Percentiles rank a stretch among this genome's conserved stretches.
phyloP scores from a whole-genome alignment of 2,888 invertebrate genomes.

The Drosophila parthenogenetica region DNA sequence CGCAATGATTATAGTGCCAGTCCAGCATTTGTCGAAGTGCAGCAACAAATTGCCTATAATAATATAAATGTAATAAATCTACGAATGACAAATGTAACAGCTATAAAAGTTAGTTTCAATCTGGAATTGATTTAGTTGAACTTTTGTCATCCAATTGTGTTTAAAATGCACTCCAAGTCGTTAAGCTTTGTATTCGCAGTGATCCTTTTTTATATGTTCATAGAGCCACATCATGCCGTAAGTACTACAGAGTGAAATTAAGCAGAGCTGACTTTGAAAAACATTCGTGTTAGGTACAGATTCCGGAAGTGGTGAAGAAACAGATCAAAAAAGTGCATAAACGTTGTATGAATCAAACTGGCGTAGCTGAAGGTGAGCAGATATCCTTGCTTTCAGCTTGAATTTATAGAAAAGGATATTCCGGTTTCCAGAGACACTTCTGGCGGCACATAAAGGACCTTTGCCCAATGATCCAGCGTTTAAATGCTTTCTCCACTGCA shows the following conservation, averaged over 20 bases:
- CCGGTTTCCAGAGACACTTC: conserved; percentile 55
- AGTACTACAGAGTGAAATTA: conserved; percentile 18
- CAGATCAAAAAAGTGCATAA: conserved; percentile 75
- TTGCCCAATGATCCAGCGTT: conserved; percentile 72
- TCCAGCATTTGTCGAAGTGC: conserved; percentile 84
- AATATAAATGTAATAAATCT: conserved; percentile 20
- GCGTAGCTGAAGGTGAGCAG: conserved; percentile 73
- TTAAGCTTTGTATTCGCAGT: conserved; percentile 34
- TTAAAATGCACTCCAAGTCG: conserved; percentile 44
- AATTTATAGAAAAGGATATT: neutral
- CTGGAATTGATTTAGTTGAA: conserved; percentile 41
- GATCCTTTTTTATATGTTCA: conserved; percentile 25
- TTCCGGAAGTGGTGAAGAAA: conserved; percentile 72
- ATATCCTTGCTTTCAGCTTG: neutral
- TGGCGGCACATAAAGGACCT: conserved; percentile 42
- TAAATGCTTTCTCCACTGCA: conserved; percentile 83
- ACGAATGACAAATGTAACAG: conserved; percentile 3
- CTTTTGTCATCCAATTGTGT: conserved; percentile 1
- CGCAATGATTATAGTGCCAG: conserved; percentile 84
- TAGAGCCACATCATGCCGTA: conserved; percentile 54
- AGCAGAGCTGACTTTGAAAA: neutral
- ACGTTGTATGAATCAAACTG: conserved; percentile 75
- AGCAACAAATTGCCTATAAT: conserved; percentile 80
- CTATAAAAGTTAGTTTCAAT: conserved; percentile 54
- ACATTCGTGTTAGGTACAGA: conserved; percentile 44